Evolutionary conservation across 2,888 invertebrate species (phyloP), one percentile per base, ranked within the genome.

Genomic region (Altica lythri): DNA sequence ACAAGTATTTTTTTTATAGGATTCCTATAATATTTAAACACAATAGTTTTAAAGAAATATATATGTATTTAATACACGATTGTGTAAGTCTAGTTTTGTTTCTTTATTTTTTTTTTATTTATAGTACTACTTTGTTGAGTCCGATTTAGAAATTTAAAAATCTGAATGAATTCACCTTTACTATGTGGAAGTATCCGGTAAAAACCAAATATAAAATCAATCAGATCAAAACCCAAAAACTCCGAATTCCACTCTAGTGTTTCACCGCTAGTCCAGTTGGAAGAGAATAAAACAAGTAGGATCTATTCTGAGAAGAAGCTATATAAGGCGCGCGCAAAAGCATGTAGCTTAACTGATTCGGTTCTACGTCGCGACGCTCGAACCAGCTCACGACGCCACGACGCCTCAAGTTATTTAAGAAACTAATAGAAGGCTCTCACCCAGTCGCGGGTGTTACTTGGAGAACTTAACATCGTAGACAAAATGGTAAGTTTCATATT

Each of bases 401-500:
- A 55, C 57, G 43, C 19, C 53, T 14, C 62, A 74, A 64, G 66
- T 74, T 74, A 74, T 73, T 72, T 73, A 75, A 74, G 73, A 63
- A 57, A 62, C 60, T 22, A 18, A 45, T 22, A 52, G 43, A 48
- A 53, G 53, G 47, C 42, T 47, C 46, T 56, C 60, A 61, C 60
- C 61, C 71, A 75, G 75, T 75, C 72, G 74, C 72, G 72, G 72
- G 72, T 71, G 72, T 71, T 68, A 60, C 64, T 70, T 67, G 68
- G 70, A 69, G 68, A 70, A 64, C 58, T 60, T 59, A 66, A 71
- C 69, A 71, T 69, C 69, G 50, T 57, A 61, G 61, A 72, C 71
- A 71, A 58, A 66, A 75, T 75, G 75, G 75, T 75, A 73, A 74
- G 74, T 72, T 60, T 43, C 10, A 12, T 27, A 19, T 14, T 34